A percentile compares a stretch with the other conserved stretches of the same genome.
Conservation (phyloP, 2,113 vertebrate genomes). For the Otocyon megalotis region DNA sequence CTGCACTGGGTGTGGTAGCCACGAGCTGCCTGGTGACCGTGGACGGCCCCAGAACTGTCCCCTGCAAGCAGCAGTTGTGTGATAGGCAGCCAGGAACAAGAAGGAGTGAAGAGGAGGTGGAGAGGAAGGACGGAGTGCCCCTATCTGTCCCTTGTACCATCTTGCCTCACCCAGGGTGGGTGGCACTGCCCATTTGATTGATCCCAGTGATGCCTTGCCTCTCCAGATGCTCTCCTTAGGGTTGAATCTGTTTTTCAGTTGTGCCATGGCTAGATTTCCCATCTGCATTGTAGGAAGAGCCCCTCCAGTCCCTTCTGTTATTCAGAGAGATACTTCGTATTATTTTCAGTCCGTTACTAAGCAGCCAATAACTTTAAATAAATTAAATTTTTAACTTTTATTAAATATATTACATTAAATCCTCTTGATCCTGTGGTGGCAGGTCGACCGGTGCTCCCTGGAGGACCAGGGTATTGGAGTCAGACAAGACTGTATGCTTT, state of each 20-base stretch:
- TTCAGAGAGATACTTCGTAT: neutral
- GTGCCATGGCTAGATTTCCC: neutral
- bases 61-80: neutral
- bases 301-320: neutral
- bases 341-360: neutral
- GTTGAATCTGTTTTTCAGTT: neutral
- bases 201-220: neutral
- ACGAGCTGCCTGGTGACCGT: neutral
- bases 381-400: neutral
- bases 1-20: neutral
- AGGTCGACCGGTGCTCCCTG: neutral
- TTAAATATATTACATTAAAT: neutral
- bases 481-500: neutral
- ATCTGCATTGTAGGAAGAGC: neutral
- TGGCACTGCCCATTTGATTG: neutral
- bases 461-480: neutral
- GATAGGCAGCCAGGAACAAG: neutral
- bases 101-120: neutral
- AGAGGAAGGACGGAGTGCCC: neutral
- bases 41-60: neutral
- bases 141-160: accelerated
- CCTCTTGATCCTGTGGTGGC: neutral
- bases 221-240: neutral
- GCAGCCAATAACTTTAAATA: neutral
- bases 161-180: neutral